Base-by-base conservation (phyloP, 2,113 vertebrate genomes). In the Aplodontia rufa region DNA sequence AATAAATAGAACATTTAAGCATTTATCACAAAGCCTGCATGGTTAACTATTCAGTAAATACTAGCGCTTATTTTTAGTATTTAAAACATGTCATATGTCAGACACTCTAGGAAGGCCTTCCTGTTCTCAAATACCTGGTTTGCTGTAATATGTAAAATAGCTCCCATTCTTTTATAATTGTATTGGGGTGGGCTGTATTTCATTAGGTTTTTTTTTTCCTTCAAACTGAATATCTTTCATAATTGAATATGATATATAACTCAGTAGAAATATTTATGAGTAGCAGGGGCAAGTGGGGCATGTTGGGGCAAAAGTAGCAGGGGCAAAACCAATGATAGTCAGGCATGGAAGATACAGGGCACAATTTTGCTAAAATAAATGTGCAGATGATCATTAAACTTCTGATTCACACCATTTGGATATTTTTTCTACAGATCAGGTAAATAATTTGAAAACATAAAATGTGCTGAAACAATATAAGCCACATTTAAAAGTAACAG, bases 371-470 rank as follows among this genome's bases (percentile, higher is more conserved):
- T 86, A 82, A 81, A 75, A 19, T 30, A 71, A 30, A 4, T 13
- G 78, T 51, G 72, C 47, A 3, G 30, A 6, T 17, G 26, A 91
- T 45, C 4, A 35, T 22, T 72, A 5, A 37, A 3, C 11, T 82
- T 49, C 16, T 71, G 58, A 76, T 32, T 69, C 45, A 51, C 19
- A 89, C 1, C 16, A 32, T 30, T n/a, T 35, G 40, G 35, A 66
- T 2, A 12, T n/a, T 64, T 60, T 55, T 95, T 35, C 45, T 35
- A 53, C 47, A 55, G 13, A 37, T 81, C 2, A 82, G 11, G 2
- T 53, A 87, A 78, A 60, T 35, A 90, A 90, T 87, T 60, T 81
- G 17, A 84, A 90, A 74, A 62, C 53, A 2, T 64, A 82, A 93
- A 83, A 32, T 82, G 49, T 7, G 13, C 5, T 89, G 14, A 68